Evolutionary conservation across 2,113 vertebrate genomes (phyloP), one percentile per base, ranked within the genome.

Genomic region (Oplegnathus fasciatus): DNA sequence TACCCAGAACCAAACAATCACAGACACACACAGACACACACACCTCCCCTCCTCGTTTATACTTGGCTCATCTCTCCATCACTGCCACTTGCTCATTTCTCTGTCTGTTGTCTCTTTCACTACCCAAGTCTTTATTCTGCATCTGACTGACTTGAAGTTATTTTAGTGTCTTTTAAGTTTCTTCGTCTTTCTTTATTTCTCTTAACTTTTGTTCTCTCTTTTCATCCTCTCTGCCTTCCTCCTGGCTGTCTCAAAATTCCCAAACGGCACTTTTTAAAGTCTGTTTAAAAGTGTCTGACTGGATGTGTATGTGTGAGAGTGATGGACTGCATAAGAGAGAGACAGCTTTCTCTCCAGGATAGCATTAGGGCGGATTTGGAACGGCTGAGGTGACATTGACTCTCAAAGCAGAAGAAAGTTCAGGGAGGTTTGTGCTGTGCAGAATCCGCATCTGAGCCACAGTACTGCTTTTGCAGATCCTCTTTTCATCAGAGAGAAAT

Each of bases 1-100:
- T 93, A 93, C 84, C 83, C 28, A 48, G 42, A 83, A 78, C 14
- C 74, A 57, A 46, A 65, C 71, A 65, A 34, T 57, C 78, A 37
- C 54, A 60, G 68, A 78, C 71, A 62, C 61, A n/a, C 54, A 65
- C 37, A 61, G 52, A 67, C 60, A 57, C 58, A 54, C 67, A 70
- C 37, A 52, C 9, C n/a, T 42, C 5, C 54, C 55, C 52, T 65
- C 28, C 28, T 52, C 28, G 26, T 85, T 78, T 78, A 34, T 67
- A 37, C 52, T 75, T 14, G 3, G 24, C 37, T 58, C 32, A 46
- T 84, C 72, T 66, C 55, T 68, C 75, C 30, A 72, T 88, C 83
- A 82, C 13, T 85, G 48, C 75, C 58, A 37, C 50, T 83, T 58
- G 20, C 40, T 64, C 26, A 40, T 66, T 57, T 74, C 58, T 72